phyloP scores from a whole-genome alignment of 2,888 invertebrate species.

The Polymixis flavicincta region DNA sequence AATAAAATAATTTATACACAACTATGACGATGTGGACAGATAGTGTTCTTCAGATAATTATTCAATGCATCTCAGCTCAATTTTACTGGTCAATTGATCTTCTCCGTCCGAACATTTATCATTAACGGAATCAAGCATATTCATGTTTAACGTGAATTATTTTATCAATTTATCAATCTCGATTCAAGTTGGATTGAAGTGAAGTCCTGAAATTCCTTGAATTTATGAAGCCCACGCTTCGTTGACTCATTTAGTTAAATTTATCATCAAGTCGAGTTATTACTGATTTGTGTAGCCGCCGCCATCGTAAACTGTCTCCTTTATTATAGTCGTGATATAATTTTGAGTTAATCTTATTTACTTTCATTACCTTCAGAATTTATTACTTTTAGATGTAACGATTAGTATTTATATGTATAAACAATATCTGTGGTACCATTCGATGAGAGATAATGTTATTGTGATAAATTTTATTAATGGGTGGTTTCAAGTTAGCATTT shows the following conservation, averaged over 20 bases:
- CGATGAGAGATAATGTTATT: slow-evolving; percentile 47
- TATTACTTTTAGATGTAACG: slow-evolving; percentile 59
- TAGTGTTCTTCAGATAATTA: background rate
- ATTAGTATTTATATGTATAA: slow-evolving; percentile 58
- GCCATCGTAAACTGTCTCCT: slow-evolving; percentile 63
- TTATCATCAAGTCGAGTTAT: slow-evolving; percentile 66
- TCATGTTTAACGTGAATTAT: slow-evolving; percentile 46
- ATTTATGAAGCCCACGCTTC: slow-evolving; percentile 64
- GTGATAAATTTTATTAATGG: slow-evolving; percentile 37
- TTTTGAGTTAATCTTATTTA: slow-evolving; percentile 69
- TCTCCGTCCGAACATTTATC: slow-evolving; percentile 42
- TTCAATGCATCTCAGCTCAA: background rate
- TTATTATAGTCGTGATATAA: slow-evolving; percentile 65
- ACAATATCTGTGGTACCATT: slow-evolving; percentile 47
- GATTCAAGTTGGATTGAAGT: slow-evolving; percentile 53
- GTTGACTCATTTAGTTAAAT: slow-evolving; percentile 68
- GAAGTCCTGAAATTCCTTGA: slow-evolving; percentile 49
- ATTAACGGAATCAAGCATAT: slow-evolving; percentile 24
- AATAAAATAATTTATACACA: no score
- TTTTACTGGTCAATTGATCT: slow-evolving; percentile 25
- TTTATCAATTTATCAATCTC: slow-evolving; percentile 62
- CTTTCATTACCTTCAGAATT: slow-evolving; percentile 62
- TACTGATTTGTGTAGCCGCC: slow-evolving; percentile 63
- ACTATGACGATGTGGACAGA: no score
- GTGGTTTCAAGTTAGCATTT: slow-evolving; percentile 36